phyloP scores from a whole-genome alignment of 2,888 invertebrate genomes.

The Clunio marinus region DNA sequence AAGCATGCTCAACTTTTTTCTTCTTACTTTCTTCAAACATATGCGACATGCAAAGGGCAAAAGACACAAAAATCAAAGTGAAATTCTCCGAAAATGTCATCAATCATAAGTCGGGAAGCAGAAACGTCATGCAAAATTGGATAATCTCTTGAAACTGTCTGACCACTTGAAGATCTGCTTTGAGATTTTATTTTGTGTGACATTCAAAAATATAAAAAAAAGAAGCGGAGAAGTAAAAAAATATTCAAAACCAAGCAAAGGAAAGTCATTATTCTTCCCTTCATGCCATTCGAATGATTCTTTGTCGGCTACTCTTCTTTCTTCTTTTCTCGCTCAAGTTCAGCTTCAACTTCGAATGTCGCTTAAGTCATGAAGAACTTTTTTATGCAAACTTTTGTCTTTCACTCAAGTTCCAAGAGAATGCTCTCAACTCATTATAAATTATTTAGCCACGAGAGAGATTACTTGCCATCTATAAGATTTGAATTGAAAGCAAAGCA shows the following conservation, averaged over 20 bases:
- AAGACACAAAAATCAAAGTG: background rate
- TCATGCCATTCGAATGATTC: slow-evolving; percentile 31
- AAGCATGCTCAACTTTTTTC: background rate
- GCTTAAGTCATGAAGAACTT: slow-evolving; percentile 8
- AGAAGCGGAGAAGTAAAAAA: background rate
- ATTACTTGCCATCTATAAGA: no score
- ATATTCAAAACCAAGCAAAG: background rate
- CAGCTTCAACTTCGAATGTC: background rate
- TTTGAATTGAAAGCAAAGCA: no score
- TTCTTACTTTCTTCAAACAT: background rate
- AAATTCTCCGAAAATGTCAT: background rate
- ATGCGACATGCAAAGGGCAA: background rate
- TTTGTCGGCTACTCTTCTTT: slow-evolving; percentile 28
- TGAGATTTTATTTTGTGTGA: background rate
- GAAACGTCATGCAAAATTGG: slow-evolving; percentile 5
- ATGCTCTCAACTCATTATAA: slow-evolving; percentile 38
- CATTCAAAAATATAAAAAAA: background rate
- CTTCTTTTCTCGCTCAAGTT: background rate
- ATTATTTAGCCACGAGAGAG: slow-evolving; percentile 22
- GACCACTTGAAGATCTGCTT: background rate
- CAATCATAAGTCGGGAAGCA: background rate
- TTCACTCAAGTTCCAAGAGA: background rate
- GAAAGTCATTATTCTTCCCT: slow-evolving; percentile 36
- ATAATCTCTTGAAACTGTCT: slow-evolving; percentile 23
- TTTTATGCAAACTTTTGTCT: slow-evolving; percentile 29